A percentile compares a stretch with the other conserved stretches of the same genome.
phyloP scores from a whole-genome alignment of 1,140 invertebrate species.

The Phenacoccus solenopsis region DNA sequence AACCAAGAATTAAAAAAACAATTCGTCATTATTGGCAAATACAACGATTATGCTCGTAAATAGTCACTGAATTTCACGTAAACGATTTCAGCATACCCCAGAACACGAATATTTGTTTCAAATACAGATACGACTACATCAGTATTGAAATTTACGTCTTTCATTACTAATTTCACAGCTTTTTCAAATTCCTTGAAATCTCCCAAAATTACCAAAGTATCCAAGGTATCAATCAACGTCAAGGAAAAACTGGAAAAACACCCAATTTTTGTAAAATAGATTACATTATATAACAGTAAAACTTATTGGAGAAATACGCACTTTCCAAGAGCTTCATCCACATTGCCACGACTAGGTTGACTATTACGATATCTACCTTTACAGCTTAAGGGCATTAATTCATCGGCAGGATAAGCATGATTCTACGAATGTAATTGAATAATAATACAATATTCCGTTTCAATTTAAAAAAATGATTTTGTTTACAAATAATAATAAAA shows the following conservation, averaged over 20 bases:
- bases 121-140: slow-evolving; percentile 96
- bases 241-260: slow-evolving; percentile 57
- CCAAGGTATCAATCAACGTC: slow-evolving; percentile 86
- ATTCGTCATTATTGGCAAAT: neutral
- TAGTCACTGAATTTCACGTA: slow-evolving; percentile 18
- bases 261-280: slow-evolving; percentile 5
- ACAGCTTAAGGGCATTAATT: slow-evolving; percentile 94
- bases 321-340: slow-evolving; percentile 94
- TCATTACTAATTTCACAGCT: slow-evolving; percentile 73
- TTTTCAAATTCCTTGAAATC: slow-evolving; percentile 89
- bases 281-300: neutral
- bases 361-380: slow-evolving; percentile 76
- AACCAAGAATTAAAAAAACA: slow-evolving; percentile 28
- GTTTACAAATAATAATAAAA: slow-evolving; percentile 18
- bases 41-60: neutral
- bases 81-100: slow-evolving; percentile 53
- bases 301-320: slow-evolving; percentile 42
- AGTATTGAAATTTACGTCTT: slow-evolving; percentile 78
- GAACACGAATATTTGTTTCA: slow-evolving; percentile 93
- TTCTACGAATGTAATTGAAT: slow-evolving; percentile 36
- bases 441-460: neutral
- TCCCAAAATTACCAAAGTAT: slow-evolving; percentile 83
- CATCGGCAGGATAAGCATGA: slow-evolving; percentile 95
- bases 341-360: slow-evolving; percentile 80
- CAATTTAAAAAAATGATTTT: slow-evolving; percentile 19